Evolutionary conservation across 2,797 vertebrate species (phyloP).

Genomic region (Diglossa cyanea): DNA sequence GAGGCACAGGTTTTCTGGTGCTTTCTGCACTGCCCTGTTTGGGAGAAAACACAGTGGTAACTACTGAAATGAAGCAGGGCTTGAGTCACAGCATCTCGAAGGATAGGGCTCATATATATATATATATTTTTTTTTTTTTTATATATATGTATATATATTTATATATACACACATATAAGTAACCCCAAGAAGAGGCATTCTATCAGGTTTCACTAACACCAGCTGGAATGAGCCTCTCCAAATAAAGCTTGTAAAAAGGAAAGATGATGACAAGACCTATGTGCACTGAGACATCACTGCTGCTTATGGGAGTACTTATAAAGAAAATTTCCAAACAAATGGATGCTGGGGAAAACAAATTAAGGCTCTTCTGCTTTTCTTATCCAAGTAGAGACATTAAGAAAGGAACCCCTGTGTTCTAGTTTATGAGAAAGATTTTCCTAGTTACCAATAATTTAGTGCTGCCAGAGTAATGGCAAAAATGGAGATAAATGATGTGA

Average conservation of each 20-base stretch:
- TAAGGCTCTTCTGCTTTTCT: neutral
- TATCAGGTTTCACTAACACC: neutral
- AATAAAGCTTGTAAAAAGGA: neutral
- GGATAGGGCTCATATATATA: too few relatives aligned
- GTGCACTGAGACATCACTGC: neutral
- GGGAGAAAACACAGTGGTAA: neutral
- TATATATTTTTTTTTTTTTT: too few relatives aligned
- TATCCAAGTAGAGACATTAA: neutral
- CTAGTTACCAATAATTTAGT: neutral
- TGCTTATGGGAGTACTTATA: neutral
- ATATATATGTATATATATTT: neutral
- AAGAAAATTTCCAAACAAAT: neutral
- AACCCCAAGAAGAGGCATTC: neutral
- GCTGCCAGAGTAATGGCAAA: neutral
- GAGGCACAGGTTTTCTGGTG: neutral
- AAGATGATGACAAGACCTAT: neutral
- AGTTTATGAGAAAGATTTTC: neutral
- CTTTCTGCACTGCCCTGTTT: neutral
- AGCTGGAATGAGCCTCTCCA: neutral
- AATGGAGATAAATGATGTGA: neutral
- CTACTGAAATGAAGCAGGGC: neutral
- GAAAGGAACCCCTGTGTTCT: neutral
- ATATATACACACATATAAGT: fast-evolving
- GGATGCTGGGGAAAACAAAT: neutral
- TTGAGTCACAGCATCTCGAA: neutral